phyloP scores from a whole-genome alignment of 2,113 vertebrate genomes.

The Chitala chitala region DNA sequence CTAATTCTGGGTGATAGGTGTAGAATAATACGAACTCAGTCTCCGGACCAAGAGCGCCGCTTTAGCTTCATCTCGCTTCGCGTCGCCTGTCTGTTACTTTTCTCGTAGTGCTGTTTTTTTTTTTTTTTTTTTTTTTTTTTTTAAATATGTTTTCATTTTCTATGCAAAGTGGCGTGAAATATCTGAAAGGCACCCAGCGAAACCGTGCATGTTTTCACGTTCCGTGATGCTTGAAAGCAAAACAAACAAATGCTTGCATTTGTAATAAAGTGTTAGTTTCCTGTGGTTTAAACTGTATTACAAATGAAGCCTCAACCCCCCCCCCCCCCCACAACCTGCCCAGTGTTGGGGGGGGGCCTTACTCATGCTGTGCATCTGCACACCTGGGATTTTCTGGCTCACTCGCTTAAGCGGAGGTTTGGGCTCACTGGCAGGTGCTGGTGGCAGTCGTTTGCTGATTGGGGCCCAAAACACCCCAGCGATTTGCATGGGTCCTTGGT shows the following conservation, averaged over 20 bases:
- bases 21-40: conserved; percentile 1
- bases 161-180: conserved; percentile 39
- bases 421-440: conserved; percentile 38
- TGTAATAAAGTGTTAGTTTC: conserved; percentile 29
- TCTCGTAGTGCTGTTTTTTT: conserved; percentile 29
- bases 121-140: conserved; percentile 25
- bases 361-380: no score
- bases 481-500: conserved; percentile 4
- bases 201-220: conserved; percentile 37
- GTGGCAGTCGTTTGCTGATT: conserved; percentile 43
- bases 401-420: conserved; percentile 34
- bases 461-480: conserved; percentile 38
- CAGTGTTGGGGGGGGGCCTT: conserved; percentile 36
- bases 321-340: no score
- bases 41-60: background rate
- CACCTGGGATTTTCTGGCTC: conserved; percentile 32
- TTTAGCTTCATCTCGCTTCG: no score
- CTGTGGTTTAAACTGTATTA: conserved; percentile 32
- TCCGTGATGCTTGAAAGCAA: conserved; percentile 30
- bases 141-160: conserved; percentile 38
- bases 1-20: background rate
- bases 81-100: no score
- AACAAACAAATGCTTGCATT: conserved; percentile 28
- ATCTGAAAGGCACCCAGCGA: conserved; percentile 31
- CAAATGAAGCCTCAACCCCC: no score